Conservation (phyloP, 1,140 invertebrate species). For the Drosophila nigrodunni region DNA sequence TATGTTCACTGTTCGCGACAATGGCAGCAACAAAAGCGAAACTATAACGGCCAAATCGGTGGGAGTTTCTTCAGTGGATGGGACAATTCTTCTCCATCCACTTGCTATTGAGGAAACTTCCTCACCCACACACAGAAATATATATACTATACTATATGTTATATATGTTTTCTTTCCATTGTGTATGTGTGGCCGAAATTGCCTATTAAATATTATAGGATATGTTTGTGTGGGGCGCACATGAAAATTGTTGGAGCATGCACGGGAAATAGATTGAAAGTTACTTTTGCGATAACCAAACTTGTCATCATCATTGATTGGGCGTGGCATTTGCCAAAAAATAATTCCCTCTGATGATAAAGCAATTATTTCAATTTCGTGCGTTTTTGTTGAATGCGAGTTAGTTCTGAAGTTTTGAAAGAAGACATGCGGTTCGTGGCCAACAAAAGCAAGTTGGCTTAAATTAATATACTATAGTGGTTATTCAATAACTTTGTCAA, state of each 20-base stretch:
- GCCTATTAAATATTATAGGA: constrained; percentile 56
- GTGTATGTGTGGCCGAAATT: constrained; percentile 35
- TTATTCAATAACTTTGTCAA: neutral
- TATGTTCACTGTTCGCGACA: constrained; percentile 50
- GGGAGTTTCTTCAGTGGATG: neutral
- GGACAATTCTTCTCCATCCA: constrained; percentile 4
- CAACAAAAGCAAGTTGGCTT: neutral
- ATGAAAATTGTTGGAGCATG: constrained; percentile 43
- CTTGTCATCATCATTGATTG: constrained; percentile 33
- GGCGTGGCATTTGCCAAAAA: constrained; percentile 51
- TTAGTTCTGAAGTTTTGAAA: constrained; percentile 1
- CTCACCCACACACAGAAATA: constrained; percentile 8
- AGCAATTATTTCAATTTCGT: constrained; percentile 66
- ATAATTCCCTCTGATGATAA: constrained; percentile 69
- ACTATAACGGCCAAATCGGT: constrained; percentile 24
- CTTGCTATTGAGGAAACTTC: neutral
- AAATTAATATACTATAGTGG: constrained; percentile 1
- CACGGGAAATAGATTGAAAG: constrained; percentile 45
- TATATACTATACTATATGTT: constrained; percentile 41
- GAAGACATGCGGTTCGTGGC: too few species aligned
- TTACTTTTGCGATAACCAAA: constrained; percentile 31
- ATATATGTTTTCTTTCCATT: constrained; percentile 13
- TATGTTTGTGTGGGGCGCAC: constrained; percentile 27
- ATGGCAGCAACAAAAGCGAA: constrained; percentile 55
- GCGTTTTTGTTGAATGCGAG: constrained; percentile 7